phyloP scores from a whole-genome alignment of 2,797 vertebrate genomes.

The Melanotaenia trifasciata region DNA sequence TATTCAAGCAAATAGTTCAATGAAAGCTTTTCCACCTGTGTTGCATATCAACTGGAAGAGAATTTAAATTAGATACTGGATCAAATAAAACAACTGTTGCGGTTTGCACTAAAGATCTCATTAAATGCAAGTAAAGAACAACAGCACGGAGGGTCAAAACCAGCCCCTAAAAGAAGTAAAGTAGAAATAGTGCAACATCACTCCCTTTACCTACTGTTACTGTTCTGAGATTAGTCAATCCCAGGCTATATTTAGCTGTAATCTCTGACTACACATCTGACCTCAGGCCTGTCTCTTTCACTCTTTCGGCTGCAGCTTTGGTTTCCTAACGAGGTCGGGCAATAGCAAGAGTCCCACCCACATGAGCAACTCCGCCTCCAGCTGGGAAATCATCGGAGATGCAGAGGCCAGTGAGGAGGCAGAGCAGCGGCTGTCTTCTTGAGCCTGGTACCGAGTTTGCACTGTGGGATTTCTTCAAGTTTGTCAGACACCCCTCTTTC shows the following conservation, averaged over 20 bases:
- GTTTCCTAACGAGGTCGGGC: conserved; percentile 85
- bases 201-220: conserved; percentile 18
- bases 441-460: conserved; percentile 5
- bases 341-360: conserved; percentile 69
- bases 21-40: neutral
- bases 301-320: conserved; percentile 84
- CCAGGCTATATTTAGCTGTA: conserved; percentile 71
- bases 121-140: conserved; percentile 2
- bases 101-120: neutral
- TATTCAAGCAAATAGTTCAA: neutral
- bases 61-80: neutral
- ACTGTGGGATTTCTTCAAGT: neutral
- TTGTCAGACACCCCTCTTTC: neutral
- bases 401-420: conserved; percentile 51
- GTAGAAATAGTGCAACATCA: conserved; percentile 6
- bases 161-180: neutral
- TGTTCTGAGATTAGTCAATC: conserved; percentile 25
- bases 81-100: neutral
- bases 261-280: conserved; percentile 60
- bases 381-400: conserved; percentile 88
- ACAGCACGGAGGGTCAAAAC: neutral
- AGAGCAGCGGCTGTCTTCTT: conserved; percentile 31
- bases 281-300: conserved; percentile 50
- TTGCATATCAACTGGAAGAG: neutral
- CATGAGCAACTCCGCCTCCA: conserved; percentile 75